Percentiles rank a stretch among this genome's conserved stretches.
Conservation (phyloP, 2,888 invertebrate genomes). For the Dichetophora obliterata region DNA sequence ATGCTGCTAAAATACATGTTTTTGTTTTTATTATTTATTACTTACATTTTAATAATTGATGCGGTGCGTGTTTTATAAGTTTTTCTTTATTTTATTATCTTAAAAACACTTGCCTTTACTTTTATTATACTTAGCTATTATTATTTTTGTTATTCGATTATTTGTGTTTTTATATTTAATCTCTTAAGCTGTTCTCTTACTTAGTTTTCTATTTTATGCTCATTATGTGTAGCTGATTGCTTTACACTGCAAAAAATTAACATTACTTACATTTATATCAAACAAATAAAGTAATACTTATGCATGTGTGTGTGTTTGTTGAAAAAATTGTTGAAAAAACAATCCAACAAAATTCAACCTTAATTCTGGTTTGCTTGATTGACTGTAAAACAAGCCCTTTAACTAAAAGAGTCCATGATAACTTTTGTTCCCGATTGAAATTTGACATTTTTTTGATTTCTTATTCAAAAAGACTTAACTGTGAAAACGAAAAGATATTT, state of each 20-base stretch:
- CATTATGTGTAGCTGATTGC: background rate
- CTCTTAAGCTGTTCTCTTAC: too few species aligned
- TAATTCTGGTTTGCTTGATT: too few species aligned
- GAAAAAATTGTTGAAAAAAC: too few species aligned
- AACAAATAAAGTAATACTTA: constrained; percentile 36
- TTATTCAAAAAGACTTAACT: too few species aligned
- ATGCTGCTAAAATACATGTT: background rate
- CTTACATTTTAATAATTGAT: constrained; percentile 33
- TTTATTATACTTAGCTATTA: background rate
- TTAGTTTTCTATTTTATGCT: constrained; percentile 1
- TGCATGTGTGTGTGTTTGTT: constrained; percentile 16
- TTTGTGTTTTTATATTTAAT: constrained; percentile 17
- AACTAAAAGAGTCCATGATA: too few species aligned
- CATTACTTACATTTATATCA: background rate
- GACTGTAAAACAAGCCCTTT: too few species aligned
- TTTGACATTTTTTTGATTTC: too few species aligned
- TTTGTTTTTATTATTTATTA: constrained; percentile 12
- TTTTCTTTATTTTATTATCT: background rate
- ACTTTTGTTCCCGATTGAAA: too few species aligned
- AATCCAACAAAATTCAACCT: background rate
- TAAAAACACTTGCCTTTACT: background rate
- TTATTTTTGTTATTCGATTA: constrained; percentile 17
- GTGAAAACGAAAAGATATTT: too few species aligned
- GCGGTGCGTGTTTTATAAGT: constrained; percentile 15
- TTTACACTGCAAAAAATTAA: background rate